Evolutionary conservation across 2,113 vertebrate genomes (phyloP).

Genomic region (Acanthochromis polyacanthus): DNA sequence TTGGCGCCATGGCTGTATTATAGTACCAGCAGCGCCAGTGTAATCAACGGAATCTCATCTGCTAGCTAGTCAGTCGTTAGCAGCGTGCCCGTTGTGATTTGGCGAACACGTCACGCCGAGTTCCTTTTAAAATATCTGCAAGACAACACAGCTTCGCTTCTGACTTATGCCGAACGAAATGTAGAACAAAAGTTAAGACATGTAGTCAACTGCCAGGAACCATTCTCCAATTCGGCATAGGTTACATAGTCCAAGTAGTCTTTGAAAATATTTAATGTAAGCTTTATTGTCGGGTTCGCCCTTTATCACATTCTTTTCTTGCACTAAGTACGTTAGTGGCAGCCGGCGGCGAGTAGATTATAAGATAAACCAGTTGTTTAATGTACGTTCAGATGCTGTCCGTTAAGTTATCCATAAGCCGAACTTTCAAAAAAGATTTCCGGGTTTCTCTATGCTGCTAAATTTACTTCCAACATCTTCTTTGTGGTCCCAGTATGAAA

Average conservation of each 20-base stretch:
- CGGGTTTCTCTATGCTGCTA: too few relatives aligned
- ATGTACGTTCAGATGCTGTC: too few relatives aligned
- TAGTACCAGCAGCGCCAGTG: accelerated
- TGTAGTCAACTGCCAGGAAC: accelerated
- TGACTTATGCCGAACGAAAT: accelerated
- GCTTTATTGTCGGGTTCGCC: background rate
- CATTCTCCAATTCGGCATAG: background rate
- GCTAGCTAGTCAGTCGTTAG: conserved; percentile 37
- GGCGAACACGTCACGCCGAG: conserved; percentile 50
- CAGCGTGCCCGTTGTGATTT: conserved; percentile 4
- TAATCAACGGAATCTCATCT: background rate
- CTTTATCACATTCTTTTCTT: background rate
- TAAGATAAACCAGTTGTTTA: too few relatives aligned
- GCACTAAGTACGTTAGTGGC: too few relatives aligned
- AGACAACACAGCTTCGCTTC: background rate
- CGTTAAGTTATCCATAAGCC: too few relatives aligned
- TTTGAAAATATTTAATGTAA: too few relatives aligned
- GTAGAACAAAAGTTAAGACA: accelerated
- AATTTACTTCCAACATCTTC: too few relatives aligned
- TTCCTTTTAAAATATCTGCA: background rate
- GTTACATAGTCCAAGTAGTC: accelerated
- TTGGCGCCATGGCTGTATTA: accelerated
- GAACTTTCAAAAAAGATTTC: too few relatives aligned
- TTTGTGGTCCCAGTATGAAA: too few relatives aligned
- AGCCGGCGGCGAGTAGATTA: too few relatives aligned